These are phyloP conservation scores for Sylvilagus bachmani DNA, from an alignment of 2,113 vertebrate genomes.

Conservation along the genomic window DNA sequence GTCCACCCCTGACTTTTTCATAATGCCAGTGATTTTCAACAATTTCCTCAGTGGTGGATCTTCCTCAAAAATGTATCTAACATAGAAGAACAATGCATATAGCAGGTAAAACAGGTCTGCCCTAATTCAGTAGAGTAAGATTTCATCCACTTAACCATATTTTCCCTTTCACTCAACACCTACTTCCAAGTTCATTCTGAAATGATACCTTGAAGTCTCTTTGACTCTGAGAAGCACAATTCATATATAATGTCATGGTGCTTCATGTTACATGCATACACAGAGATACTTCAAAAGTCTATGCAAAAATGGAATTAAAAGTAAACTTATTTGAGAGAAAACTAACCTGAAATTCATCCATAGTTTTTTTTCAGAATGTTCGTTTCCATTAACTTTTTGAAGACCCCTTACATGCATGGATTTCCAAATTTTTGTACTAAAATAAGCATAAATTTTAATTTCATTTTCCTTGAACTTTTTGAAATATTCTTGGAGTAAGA, in stretches of 20 bases:
- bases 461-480: too few relatives aligned
- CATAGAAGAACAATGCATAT: neutral
- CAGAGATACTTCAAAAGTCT: too few relatives aligned
- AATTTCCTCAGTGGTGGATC: neutral
- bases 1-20: neutral
- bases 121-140: neutral
- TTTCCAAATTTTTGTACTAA: too few relatives aligned
- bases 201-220: neutral
- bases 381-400: too few relatives aligned
- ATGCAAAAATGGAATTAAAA: too few relatives aligned
- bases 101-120: neutral
- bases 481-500: neutral
- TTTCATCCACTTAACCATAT: neutral
- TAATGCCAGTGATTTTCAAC: neutral
- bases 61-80: constrained; percentile 10
- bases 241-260: neutral
- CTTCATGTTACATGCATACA: neutral
- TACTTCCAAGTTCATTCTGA: neutral
- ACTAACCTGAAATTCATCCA: too few relatives aligned
- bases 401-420: too few relatives aligned
- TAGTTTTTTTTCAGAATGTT: too few relatives aligned
- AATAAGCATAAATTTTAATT: too few relatives aligned
- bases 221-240: neutral
- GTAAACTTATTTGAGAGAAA: too few relatives aligned
- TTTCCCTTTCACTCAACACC: neutral